Base-by-base conservation (phyloP, 2,113 vertebrate species). In the Crypturellus undulatus region DNA sequence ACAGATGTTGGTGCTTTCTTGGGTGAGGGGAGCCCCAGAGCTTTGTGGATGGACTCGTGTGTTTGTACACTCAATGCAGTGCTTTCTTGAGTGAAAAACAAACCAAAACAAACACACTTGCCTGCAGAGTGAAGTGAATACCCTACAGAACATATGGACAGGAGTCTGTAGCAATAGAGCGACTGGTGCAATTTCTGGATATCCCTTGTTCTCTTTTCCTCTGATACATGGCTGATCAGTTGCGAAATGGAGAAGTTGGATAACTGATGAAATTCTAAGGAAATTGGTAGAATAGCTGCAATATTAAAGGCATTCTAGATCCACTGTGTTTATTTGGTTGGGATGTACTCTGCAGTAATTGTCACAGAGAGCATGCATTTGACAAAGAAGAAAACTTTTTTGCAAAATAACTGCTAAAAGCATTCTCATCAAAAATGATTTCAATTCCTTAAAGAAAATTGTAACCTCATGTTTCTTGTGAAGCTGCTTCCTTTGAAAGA, bases 171-270 rank as follows among this genome's bases (percentile, higher is more conserved):
- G 86, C 69, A 28, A 0, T 5, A 30, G 21, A 36, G 15, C 16
- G 3, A 7, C 43, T n/a, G 34, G 8, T 80, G 3, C 75, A 0
- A 0, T 3, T 24, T 72, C 72, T 43, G 28, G 13, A 3, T 40
- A 3, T 42, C 32, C 22, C 12, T 8, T 38, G 52, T 71, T 5
- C 4, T 63, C 3, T 68, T 65, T 1, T 17, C 7, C 18, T 19
- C 22, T 19, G 3, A 16, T 10, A 36, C 4, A 12, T 52, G 14
- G 19, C 10, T 42, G 25, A 2, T 62, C 20, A 72, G 28, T 25
- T 78, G 42, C 49, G 34, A 49, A 88, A 62, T 8, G 18, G 58
- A 38, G 42, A 30, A 10, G 25, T 38, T 54, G 58, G 38, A 43
- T 5, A 28, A 8, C 58, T 75, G 43, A 6, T 87, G 9, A 0